phyloP scores from a whole-genome alignment of 2,113 vertebrate species.

The Trematomus loennbergii region DNA sequence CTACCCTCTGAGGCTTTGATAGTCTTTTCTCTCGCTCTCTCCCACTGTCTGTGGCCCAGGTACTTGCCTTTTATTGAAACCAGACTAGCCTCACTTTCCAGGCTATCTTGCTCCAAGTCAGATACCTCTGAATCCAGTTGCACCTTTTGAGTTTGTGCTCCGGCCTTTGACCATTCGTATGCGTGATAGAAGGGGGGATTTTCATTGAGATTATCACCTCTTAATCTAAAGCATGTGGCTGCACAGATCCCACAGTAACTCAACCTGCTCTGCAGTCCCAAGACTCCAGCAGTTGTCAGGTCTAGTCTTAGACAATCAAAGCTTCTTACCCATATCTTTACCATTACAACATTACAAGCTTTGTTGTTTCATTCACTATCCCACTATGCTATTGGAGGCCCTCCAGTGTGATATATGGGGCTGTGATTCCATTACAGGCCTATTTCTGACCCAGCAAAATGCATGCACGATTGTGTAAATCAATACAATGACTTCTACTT shows the following conservation, averaged over 20 bases:
- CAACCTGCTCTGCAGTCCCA: slow-evolving; percentile 63
- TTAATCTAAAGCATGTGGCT: slow-evolving; percentile 87
- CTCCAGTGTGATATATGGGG: slow-evolving; percentile 63
- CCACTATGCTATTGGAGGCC: slow-evolving; percentile 47
- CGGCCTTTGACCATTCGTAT: slow-evolving; percentile 63
- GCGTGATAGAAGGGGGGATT: slow-evolving; percentile 68
- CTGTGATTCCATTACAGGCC: slow-evolving; percentile 53
- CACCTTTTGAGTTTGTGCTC: slow-evolving; percentile 58
- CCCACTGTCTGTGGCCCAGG: slow-evolving; percentile 67
- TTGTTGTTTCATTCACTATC: slow-evolving; percentile 59
- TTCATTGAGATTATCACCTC: slow-evolving; percentile 83
- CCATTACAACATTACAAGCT: slow-evolving; percentile 66
- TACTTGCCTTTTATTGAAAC: slow-evolving; percentile 78
- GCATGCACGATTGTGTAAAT: slow-evolving; percentile 79
- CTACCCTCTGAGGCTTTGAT: slow-evolving; percentile 56
- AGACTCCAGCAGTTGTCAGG: slow-evolving; percentile 63
- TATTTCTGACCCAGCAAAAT: slow-evolving; percentile 68
- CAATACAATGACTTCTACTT: slow-evolving; percentile 79
- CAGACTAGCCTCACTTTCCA: slow-evolving; percentile 73
- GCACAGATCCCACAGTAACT: slow-evolving; percentile 66
- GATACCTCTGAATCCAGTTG: slow-evolving; percentile 67
- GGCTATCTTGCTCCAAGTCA: slow-evolving; percentile 55
- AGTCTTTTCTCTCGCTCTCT: slow-evolving; percentile 53
- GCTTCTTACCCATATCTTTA: slow-evolving; percentile 67
- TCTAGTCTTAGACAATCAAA: slow-evolving; percentile 58